Percentiles rank a stretch among this genome's conserved stretches.
These are phyloP conservation scores for Tromatobia lineatoria DNA, from an alignment of 2,888 invertebrate genomes.

Conservation along the genomic window DNA sequence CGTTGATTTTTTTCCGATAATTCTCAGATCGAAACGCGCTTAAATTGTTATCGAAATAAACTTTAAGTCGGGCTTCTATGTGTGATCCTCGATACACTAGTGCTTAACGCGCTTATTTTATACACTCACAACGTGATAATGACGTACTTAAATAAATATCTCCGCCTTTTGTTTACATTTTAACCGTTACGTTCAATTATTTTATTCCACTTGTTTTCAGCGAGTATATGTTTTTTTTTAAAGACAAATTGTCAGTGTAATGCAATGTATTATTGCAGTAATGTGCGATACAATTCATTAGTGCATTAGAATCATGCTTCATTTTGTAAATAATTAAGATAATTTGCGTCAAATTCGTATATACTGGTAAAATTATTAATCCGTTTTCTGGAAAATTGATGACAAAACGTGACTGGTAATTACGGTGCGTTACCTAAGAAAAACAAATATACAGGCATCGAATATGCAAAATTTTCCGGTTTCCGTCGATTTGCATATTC, in stretches of 20 bases:
- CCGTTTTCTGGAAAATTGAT: constrained; percentile 1
- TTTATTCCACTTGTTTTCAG: constrained; percentile 69
- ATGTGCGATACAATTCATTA: constrained; percentile 10
- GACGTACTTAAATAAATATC: constrained; percentile 75
- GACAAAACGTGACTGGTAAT: constrained; percentile 8
- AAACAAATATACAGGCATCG: constrained; percentile 32
- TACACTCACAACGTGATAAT: constrained; percentile 72
- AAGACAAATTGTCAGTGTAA: background rate
- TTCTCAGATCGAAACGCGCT: too few relatives aligned
- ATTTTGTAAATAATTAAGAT: constrained; percentile 27
- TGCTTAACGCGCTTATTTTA: constrained; percentile 81
- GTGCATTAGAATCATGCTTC: constrained; percentile 7
- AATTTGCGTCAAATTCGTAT: background rate
- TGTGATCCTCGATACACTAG: too few relatives aligned
- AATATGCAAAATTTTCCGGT: constrained; percentile 27
- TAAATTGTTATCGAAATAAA: too few relatives aligned
- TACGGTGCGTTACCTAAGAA: constrained; percentile 3
- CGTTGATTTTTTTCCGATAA: too few relatives aligned
- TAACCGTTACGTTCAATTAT: constrained; percentile 70
- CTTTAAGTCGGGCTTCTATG: too few relatives aligned
- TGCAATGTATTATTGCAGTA: constrained; percentile 7
- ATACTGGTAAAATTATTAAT: background rate
- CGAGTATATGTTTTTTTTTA: constrained; percentile 39
- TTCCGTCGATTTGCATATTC: constrained; percentile 16
- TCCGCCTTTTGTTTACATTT: constrained; percentile 72